Conservation (phyloP, 1,140 invertebrate genomes). For the Sarcophaga bullata region DNA sequence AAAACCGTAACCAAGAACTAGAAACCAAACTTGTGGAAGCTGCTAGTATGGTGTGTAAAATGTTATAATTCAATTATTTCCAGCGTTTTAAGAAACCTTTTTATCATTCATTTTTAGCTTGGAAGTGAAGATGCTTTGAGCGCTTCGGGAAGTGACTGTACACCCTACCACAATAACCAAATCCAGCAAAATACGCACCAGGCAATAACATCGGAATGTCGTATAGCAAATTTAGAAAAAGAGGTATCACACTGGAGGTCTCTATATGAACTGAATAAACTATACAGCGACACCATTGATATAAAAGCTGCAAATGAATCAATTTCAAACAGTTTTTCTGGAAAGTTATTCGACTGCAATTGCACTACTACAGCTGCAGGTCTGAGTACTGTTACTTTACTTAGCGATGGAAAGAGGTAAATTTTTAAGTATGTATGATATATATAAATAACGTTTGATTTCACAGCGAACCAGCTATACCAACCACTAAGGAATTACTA, state of each 20-base stretch:
- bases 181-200: constrained; percentile 44
- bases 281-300: constrained; percentile 62
- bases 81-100: not conserved
- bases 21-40: constrained; percentile 64
- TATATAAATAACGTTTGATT: not conserved
- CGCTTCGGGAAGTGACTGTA: constrained; percentile 65
- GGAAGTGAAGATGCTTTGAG: constrained; percentile 72
- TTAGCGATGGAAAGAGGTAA: constrained; percentile 48
- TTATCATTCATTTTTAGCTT: constrained; percentile 61
- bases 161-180: constrained; percentile 55
- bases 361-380: constrained; percentile 61
- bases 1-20: constrained; percentile 67
- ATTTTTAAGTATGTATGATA: not conserved
- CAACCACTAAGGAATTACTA: constrained; percentile 57
- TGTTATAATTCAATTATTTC: not conserved
- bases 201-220: constrained; percentile 52
- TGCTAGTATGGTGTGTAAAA: constrained; percentile 57
- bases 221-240: constrained; percentile 67
- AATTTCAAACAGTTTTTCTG: not conserved
- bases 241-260: constrained; percentile 71
- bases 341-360: constrained; percentile 49
- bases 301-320: constrained; percentile 43
- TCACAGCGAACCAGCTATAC: constrained; percentile 49
- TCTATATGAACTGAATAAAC: constrained; percentile 70
- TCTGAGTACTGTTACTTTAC: constrained; percentile 50